These are phyloP conservation scores for Bombus difficillimus DNA, from an alignment of 1,140 invertebrate genomes.

Conservation along the genomic window DNA sequence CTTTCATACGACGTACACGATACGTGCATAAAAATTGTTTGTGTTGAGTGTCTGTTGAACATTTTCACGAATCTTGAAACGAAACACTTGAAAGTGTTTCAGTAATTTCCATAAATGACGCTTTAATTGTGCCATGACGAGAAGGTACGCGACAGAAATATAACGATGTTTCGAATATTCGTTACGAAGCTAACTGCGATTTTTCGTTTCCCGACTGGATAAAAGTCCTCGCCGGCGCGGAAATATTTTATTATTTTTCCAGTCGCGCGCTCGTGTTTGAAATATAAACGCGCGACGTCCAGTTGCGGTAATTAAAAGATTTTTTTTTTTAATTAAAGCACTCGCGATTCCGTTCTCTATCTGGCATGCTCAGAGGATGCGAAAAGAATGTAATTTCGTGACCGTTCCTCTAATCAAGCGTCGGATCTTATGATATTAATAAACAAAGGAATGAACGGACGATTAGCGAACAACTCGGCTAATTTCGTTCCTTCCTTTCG, in stretches of 20 bases:
- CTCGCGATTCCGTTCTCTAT: background rate
- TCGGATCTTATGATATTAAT: background rate
- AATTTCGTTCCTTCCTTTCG: background rate
- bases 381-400: background rate
- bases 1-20: too few relatives aligned
- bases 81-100: background rate
- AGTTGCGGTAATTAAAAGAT: conserved; percentile 27
- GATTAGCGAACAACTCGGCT: background rate
- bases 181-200: background rate
- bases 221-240: background rate
- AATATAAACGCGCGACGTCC: background rate
- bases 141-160: background rate
- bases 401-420: background rate
- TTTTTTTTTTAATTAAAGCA: conserved; percentile 35
- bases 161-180: conserved; percentile 1
- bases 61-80: too few relatives aligned
- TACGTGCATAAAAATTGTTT: too few relatives aligned
- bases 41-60: too few relatives aligned
- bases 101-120: conserved; percentile 7
- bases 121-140: conserved; percentile 25
- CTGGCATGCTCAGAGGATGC: too few relatives aligned
- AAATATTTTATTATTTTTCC: conserved; percentile 17
- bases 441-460: background rate
- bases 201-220: background rate
- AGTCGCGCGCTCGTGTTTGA: background rate